A percentile compares a stretch with the other conserved stretches of the same genome.
phyloP scores from a whole-genome alignment of 2,888 invertebrate species.

The Acleris holmiana region DNA sequence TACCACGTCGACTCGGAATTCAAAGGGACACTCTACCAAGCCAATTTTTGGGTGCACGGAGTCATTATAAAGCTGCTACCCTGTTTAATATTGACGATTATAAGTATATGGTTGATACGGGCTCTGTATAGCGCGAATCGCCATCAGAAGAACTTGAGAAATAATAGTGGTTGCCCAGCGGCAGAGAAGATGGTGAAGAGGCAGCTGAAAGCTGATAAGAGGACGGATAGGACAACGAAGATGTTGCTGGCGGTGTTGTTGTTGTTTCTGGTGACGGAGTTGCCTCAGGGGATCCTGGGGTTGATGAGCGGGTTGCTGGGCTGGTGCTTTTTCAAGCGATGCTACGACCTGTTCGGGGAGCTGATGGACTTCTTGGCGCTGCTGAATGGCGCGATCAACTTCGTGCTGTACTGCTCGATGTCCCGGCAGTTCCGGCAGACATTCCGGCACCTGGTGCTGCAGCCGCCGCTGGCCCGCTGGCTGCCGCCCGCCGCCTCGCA shows the following conservation, averaged over 20 bases:
- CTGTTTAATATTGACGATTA: constrained; percentile 90
- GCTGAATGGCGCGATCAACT: constrained; percentile 96
- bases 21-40: constrained; percentile 85
- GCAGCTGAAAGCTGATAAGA: constrained; percentile 86
- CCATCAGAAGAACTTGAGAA: constrained; percentile 88
- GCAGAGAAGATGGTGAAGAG: constrained; percentile 74
- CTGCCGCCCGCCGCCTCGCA: constrained; percentile 83
- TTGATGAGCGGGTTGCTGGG: constrained; percentile 88
- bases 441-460: constrained; percentile 88
- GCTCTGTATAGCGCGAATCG: constrained; percentile 91
- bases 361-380: constrained; percentile 95
- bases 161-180: constrained; percentile 84
- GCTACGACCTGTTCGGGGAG: constrained; percentile 93
- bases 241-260: constrained; percentile 94
- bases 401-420: constrained; percentile 97
- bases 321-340: constrained; percentile 89
- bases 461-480: constrained; percentile 86
- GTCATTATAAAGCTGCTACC: constrained; percentile 92
- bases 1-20: constrained; percentile 83
- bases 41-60: constrained; percentile 93
- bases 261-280: constrained; percentile 94
- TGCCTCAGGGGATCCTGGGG: constrained; percentile 92
- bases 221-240: constrained; percentile 94
- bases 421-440: constrained; percentile 95
- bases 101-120: constrained; percentile 88